A percentile compares a stretch with the other conserved stretches of the same genome.
phyloP scores from a whole-genome alignment of 1,140 invertebrate species.

The Drosophila setifemur region DNA sequence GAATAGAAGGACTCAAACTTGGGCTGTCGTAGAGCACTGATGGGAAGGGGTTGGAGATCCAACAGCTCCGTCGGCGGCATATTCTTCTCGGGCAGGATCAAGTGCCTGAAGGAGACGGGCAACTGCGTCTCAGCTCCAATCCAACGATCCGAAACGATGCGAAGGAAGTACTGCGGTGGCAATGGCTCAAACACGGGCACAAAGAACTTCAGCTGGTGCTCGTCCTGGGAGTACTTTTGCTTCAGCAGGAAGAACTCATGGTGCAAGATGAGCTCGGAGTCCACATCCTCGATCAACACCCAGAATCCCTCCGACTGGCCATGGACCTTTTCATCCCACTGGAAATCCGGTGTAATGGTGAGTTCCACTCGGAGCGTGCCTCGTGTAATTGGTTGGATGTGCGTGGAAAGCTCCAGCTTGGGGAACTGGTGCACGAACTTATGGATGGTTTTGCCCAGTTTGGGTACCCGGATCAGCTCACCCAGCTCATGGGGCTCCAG shows the following conservation, averaged over 20 bases:
- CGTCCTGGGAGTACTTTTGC: conserved; percentile 96
- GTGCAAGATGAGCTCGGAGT: conserved; percentile 97
- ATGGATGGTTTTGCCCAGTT: conserved; percentile 98
- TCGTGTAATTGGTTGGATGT: conserved; percentile 98
- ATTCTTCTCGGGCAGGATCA: conserved; percentile 99
- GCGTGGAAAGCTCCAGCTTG: conserved; percentile 96
- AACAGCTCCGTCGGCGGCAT: conserved; percentile 98
- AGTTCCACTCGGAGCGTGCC: conserved; percentile 97
- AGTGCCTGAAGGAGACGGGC: conserved; percentile 98
- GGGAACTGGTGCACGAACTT: conserved; percentile 99
- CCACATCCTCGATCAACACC: conserved; percentile 99
- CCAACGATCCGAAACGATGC: conserved; percentile 91
- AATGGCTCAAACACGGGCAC: conserved; percentile 99
- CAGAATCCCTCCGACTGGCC: conserved; percentile 98
- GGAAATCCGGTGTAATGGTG: conserved; percentile 99
- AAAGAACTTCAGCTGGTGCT: conserved; percentile 98
- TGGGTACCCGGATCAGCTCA: conserved; percentile 97
- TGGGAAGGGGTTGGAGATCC: conserved; percentile 98
- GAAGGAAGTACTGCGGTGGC: conserved; percentile 98
- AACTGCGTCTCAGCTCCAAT: conserved; percentile 97
- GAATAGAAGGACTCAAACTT: conserved; percentile 94
- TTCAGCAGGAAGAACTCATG: conserved; percentile 99
- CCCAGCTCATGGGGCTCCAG: conserved; percentile 98
- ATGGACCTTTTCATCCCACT: conserved; percentile 99
- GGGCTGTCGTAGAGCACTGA: conserved; percentile 91